Base-by-base conservation (phyloP, 2,113 vertebrate species). In the Myrmecophaga tridactyla region DNA sequence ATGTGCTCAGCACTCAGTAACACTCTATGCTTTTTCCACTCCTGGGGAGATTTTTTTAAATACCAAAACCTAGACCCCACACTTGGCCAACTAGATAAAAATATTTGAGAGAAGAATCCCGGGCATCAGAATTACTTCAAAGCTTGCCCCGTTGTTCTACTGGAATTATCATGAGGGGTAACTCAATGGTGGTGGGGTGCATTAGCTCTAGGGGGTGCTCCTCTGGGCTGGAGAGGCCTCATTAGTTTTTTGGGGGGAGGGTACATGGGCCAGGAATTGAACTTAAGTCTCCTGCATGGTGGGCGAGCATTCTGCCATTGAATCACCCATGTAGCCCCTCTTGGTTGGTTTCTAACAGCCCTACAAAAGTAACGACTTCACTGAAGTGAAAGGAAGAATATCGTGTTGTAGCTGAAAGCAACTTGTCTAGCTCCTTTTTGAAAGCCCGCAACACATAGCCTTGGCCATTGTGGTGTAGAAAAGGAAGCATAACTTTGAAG, bases 31-130 rank as follows among this genome's bases (percentile, higher is more conserved):
- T 46, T 23, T 58, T 83, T 73, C 34, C 56, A n/a, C 1, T 82
- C 39, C 41, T 69, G 65, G 27, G 48, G 69, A 73, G 56, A n/a
- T 69, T 86, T 56, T 67, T 43, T 18, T 82, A 92, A 83, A 6
- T 46, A 20, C 34, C 43, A 29, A 65, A 84, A n/a, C n/a, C 41
- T 46, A n/a, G 43, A 8, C 17, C 6, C 41, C 18, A 31, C 14
- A 48, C n/a, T 53, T 89, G n/a, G 67, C 25, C 25, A 56, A 43
- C 82, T 95, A 69, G 65, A 65, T 86, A 43, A 88, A n/a, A 94
- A 77, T 41, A 76, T 41, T 25, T 29, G 18, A 41, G 13, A 23
- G 29, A 53, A 48, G 14, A 46, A 3, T 7, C 51, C 46, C 46
- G 69, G 43, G 25, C 27, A 48, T 39, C n/a, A 0, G 4, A 29